Base-by-base conservation (phyloP, 2,888 invertebrate genomes). In the Drosophila borealis region DNA sequence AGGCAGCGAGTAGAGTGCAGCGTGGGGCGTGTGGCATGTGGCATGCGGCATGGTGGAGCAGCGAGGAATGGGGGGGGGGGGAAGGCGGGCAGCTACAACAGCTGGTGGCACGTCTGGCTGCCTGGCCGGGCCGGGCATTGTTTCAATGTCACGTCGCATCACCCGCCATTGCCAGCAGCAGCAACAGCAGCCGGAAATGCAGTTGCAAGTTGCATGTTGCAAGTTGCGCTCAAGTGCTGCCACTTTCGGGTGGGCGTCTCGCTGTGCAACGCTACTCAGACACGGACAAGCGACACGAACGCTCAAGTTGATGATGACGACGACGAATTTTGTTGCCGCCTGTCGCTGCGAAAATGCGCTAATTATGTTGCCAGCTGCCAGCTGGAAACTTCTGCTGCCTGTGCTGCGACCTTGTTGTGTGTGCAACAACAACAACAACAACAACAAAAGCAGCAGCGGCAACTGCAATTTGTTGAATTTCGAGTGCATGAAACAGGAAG, bases 111-210 rank as follows among this genome's bases (percentile, higher is more conserved):
- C 39, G 54, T 69, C 46, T 72, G 55, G 13, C 39, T 39, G 45
- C 0, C 51, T 29, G 29, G 8, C 29, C 29, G 29, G 59, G 5
- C 55, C 59, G 53, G 50, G 65, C 69, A 82, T 85, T 86, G 86
- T 85, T 86, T 86, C 86, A 85, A 85, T 86, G 85, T 86, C 86
- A 82, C 82, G 84, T 80, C 69, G 67, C 50, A 60, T 14, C 50
- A 46, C 19, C 44, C 54, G 54, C 34, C 37, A n/a, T n/a, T 13
- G 37, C n/a, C 54, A 39, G 39, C 57, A 41, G 36, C 41, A 41
- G 29, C 36, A 44, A 59, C 66, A 41, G 17, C 67, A 73, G 61
- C 75, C 75, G 75, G 75, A 75, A 75, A 75, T 68, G 70, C 74
- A 70, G 49, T 57, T 59, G 50, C 44, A 34, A 39, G 63, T 62